phyloP scores from a whole-genome alignment of 2,888 invertebrate species.

The Podabrus alpinus region DNA sequence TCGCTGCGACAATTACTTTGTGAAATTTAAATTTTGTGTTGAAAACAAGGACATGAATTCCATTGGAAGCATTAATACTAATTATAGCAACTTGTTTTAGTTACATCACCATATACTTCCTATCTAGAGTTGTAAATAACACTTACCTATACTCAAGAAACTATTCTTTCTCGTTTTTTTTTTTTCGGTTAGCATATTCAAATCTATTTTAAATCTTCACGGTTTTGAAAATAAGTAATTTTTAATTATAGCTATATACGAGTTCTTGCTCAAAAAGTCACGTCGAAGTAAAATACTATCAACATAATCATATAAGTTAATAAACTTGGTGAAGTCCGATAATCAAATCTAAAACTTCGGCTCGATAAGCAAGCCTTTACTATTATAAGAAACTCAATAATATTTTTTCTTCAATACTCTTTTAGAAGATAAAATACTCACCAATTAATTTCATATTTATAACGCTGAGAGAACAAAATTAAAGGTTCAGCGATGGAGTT shows the following conservation, averaged over 20 bases:
- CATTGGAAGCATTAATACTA: background rate
- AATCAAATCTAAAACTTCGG: too few relatives aligned
- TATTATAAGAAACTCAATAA: too few relatives aligned
- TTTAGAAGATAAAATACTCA: background rate
- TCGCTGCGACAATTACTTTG: background rate
- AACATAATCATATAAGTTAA: too few relatives aligned
- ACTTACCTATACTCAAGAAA: background rate
- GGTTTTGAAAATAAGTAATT: too few relatives aligned
- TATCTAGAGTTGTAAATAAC: background rate
- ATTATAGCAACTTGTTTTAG: background rate
- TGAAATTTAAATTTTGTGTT: constrained; percentile 1
- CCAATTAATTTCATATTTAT: background rate
- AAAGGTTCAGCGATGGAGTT: background rate
- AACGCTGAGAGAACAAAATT: background rate
- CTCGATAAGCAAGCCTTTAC: too few relatives aligned
- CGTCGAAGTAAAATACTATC: too few relatives aligned
- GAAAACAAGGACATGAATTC: background rate
- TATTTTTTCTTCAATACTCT: background rate
- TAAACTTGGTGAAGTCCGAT: too few relatives aligned
- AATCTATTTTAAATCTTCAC: background rate
- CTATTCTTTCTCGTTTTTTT: background rate
- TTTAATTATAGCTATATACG: too few relatives aligned
- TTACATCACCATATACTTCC: background rate
- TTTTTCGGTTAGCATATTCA: background rate
- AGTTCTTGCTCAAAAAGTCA: too few relatives aligned